Conservation (phyloP, 2,888 invertebrate species). For the Ctenicera cuprea region DNA sequence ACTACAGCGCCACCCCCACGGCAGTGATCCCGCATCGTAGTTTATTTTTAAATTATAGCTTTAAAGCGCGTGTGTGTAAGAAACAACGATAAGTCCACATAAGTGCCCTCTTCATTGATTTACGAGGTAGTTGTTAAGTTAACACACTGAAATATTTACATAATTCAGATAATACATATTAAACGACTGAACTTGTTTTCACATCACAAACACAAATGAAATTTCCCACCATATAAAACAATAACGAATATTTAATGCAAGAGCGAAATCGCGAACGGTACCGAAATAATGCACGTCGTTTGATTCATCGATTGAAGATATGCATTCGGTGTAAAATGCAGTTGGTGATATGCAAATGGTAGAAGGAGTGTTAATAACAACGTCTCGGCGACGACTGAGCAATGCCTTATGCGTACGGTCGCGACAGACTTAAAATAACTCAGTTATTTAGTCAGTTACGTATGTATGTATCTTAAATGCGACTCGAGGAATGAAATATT, state of each 20-base stretch:
- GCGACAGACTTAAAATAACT: slow-evolving; percentile 64
- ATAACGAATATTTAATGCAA: neutral
- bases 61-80: slow-evolving; percentile 30
- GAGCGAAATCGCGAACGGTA: slow-evolving; percentile 1
- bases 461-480: slow-evolving; percentile 53
- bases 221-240: neutral
- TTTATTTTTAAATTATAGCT: slow-evolving; percentile 49
- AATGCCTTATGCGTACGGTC: slow-evolving; percentile 62
- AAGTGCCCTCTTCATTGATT: slow-evolving; percentile 47
- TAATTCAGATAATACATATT: neutral
- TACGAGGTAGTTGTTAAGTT: slow-evolving; percentile 41
- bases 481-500: slow-evolving; percentile 49
- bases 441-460: slow-evolving; percentile 57
- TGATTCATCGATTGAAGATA: slow-evolving; percentile 14
- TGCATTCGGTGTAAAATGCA: slow-evolving; percentile 17
- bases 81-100: slow-evolving; percentile 45
- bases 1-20: slow-evolving; percentile 71
- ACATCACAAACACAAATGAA: neutral
- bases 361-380: slow-evolving; percentile 56
- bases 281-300: neutral
- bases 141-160: slow-evolving; percentile 35
- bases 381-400: slow-evolving; percentile 58
- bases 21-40: slow-evolving; percentile 49
- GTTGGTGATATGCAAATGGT: slow-evolving; percentile 49
- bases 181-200: neutral